A percentile compares a stretch with the other conserved stretches of the same genome.
Conservation (phyloP, 2,888 invertebrate species). For the Entomobrya multifasciata region DNA sequence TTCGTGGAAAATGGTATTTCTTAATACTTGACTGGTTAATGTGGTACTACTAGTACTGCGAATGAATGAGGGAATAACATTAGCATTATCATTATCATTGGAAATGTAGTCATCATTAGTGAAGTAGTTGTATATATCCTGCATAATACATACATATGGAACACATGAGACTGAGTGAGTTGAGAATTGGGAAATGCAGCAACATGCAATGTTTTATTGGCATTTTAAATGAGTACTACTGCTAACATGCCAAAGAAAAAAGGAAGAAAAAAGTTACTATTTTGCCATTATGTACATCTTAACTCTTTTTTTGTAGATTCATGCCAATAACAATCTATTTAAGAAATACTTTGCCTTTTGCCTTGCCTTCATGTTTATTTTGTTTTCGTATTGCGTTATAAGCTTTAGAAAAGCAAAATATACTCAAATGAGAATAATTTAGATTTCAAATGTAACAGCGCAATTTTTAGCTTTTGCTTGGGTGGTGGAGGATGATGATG, state of each 20-base stretch:
- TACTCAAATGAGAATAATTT: not conserved
- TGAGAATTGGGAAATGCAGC: not conserved
- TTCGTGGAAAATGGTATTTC: conserved; percentile 12
- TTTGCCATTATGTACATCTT: not conserved
- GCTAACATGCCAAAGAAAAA: not conserved
- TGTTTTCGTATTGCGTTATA: not conserved
- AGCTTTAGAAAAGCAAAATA: not conserved
- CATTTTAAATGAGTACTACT: no score
- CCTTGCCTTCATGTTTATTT: no score
- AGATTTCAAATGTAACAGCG: no score
- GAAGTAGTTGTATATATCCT: conserved; percentile 2
- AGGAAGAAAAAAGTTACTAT: not conserved
- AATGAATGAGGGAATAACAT: conserved; percentile 49
- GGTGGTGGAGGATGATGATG: not conserved
- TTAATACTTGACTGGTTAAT: conserved; percentile 38
- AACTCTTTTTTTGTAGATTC: not conserved
- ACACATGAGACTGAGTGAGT: not conserved
- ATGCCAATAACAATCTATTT: not conserved
- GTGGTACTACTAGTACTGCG: not conserved
- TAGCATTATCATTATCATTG: conserved; percentile 62
- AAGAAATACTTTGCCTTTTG: not conserved
- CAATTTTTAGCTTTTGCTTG: no score
- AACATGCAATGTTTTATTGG: conserved; percentile 18
- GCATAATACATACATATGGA: conserved; percentile 2
- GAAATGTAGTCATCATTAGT: conserved; percentile 56